A percentile compares a stretch with the other conserved stretches of the same genome.
phyloP scores from a whole-genome alignment of 2,888 invertebrate species.

The Callyntrura sp. region DNA sequence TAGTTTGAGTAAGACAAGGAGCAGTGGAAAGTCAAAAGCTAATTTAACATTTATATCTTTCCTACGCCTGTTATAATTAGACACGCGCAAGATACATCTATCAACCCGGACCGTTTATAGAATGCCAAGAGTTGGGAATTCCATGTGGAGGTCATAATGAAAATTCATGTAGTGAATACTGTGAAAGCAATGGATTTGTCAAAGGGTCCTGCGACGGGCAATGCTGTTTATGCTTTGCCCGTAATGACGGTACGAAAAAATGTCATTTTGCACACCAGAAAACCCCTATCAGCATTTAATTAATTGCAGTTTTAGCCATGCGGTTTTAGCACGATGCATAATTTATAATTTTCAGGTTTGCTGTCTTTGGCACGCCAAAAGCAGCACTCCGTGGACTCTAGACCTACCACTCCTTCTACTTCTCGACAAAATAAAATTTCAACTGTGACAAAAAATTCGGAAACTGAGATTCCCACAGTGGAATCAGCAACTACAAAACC shows the following conservation, averaged over 20 bases:
- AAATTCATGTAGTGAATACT: constrained; percentile 72
- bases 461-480: neutral
- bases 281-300: no score
- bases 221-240: constrained; percentile 76
- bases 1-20: neutral
- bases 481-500: constrained; percentile 36
- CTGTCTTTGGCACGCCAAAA: constrained; percentile 46
- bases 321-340: neutral
- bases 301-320: neutral
- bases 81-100: constrained; percentile 77
- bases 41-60: constrained; percentile 3
- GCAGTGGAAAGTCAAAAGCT: neutral
- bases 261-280: no score
- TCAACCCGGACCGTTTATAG: constrained; percentile 73
- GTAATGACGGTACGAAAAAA: constrained; percentile 61
- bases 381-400: constrained; percentile 64
- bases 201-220: constrained; percentile 65
- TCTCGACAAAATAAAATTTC: neutral
- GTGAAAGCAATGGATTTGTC: constrained; percentile 61
- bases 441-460: neutral
- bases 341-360: constrained; percentile 55
- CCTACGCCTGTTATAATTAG: constrained; percentile 29
- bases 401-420: neutral
- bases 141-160: constrained; percentile 74
- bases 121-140: constrained; percentile 69